Base-by-base conservation (phyloP, 2,113 vertebrate species). In the Rhynchopsitta pachyrhyncha region DNA sequence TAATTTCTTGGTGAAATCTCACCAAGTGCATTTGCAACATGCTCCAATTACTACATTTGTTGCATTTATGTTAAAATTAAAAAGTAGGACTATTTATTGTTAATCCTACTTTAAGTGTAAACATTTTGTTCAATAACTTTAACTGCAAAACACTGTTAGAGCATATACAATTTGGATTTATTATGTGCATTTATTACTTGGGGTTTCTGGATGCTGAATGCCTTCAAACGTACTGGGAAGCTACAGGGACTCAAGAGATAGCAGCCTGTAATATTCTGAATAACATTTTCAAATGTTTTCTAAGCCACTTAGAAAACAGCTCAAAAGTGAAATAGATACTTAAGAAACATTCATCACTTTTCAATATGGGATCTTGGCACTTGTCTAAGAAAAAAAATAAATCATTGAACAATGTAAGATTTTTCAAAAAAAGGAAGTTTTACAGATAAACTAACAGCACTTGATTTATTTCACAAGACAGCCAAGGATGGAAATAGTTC, bases 401-500 rank as follows among this genome's bases (percentile, higher is more conserved):
- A 75, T 57, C 59, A 67, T 33, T 49, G 37, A 90, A 67, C 31
- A 17, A 64, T 8, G 5, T 17, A 59, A 84, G 53, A 33, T 64
- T 86, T 88, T 84, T 67, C 14, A 44, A 60, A 96, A 89, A 41
- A 64, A 86, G 96, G 81, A 85, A 59, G 28, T 86, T 96, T 92
- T 93, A 89, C 41, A 89, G 79, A 39, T 93, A 90, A 96, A 89
- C 94, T 93, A 94, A 88, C 90, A 96, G 90, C 92, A 90, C 71
- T 96, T 92, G 92, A 91, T 93, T 92, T 82, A 82, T 94, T 92
- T 94, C 88, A 96, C 92, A 82, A 87, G 88, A 88, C 62, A 91
- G 91, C 88, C 95, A 84, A 96, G 93, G 95, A 93, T 92, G 95
- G 92, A 93, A 96, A 87, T 31, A 73, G 92, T 96, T 96, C 95